Conservation (phyloP, 2,888 invertebrate species). For the Marronus borbonicus region DNA sequence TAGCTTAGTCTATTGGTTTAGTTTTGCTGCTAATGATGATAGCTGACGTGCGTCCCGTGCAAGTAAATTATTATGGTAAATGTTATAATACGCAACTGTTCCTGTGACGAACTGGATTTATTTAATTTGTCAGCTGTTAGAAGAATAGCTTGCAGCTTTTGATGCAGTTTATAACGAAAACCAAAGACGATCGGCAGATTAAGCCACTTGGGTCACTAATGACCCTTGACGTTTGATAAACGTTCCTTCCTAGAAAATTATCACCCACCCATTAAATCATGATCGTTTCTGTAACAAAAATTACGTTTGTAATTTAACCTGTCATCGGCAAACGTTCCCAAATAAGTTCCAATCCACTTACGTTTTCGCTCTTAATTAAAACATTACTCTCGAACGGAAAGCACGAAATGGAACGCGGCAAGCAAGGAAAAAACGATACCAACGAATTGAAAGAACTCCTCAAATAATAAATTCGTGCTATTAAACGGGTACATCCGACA, state of each 20-base stretch:
- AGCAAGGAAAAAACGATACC: not conserved
- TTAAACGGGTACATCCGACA: constrained; percentile 17
- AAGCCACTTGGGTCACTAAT: no score
- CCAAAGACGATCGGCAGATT: no score
- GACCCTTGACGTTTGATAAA: no score
- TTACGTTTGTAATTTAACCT: not conserved
- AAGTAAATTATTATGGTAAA: no score
- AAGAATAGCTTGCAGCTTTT: no score
- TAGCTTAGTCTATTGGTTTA: no score
- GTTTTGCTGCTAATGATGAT: no score
- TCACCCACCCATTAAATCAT: not conserved
- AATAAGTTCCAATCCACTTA: not conserved
- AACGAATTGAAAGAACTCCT: constrained; percentile 8
- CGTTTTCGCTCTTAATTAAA: constrained; percentile 12
- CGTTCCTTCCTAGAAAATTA: not conserved
- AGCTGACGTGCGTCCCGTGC: no score
- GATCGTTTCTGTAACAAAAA: not conserved
- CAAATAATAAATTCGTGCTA: constrained; percentile 41
- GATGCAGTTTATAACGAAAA: no score
- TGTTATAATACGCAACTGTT: no score
- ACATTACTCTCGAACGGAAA: not conserved
- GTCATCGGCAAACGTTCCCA: not conserved
- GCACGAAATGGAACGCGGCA: not conserved
- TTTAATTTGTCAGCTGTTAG: no score
- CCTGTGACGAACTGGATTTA: no score